Conservation (phyloP, 2,113 vertebrate species). For the Perognathus longimembris region DNA sequence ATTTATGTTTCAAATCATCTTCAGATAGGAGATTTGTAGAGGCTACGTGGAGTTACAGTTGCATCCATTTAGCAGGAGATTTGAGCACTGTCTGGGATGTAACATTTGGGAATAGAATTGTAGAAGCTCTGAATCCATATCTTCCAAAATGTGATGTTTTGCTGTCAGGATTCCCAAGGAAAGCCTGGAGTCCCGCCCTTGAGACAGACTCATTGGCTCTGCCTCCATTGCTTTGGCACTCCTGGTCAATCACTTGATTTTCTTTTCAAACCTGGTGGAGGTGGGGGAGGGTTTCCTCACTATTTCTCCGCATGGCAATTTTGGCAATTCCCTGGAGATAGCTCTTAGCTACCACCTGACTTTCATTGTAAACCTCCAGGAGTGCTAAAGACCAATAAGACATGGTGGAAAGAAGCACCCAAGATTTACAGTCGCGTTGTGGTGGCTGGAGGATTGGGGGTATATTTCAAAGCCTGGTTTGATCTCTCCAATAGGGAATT, state of each 20-base stretch:
- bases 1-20: slow-evolving; percentile 68
- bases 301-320: not conserved
- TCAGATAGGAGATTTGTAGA: slow-evolving; percentile 40
- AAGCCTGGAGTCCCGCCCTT: slow-evolving; percentile 20
- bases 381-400: slow-evolving; percentile 32
- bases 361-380: slow-evolving; percentile 27
- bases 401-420: slow-evolving; percentile 41
- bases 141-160: slow-evolving; percentile 49
- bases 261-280: not conserved
- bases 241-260: slow-evolving; percentile 50
- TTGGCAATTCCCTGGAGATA: slow-evolving; percentile 44
- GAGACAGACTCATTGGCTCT: slow-evolving; percentile 50
- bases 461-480: slow-evolving; percentile 66
- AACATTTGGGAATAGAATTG: slow-evolving; percentile 64
- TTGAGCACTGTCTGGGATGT: slow-evolving; percentile 13
- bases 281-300: not conserved
- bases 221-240: not conserved
- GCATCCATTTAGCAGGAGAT: not conserved
- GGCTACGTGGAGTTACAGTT: not conserved
- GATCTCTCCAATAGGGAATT: slow-evolving; percentile 58
- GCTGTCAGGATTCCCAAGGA: slow-evolving; percentile 46
- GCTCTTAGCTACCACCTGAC: slow-evolving; percentile 23
- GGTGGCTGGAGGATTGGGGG: slow-evolving; percentile 5
- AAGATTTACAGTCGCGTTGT: slow-evolving; percentile 60
- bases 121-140: slow-evolving; percentile 35